Percentiles rank a stretch among this genome's conserved stretches.
These are phyloP conservation scores for Dallia pectoralis DNA, from an alignment of 2,797 vertebrate species.

Conservation along the genomic window DNA sequence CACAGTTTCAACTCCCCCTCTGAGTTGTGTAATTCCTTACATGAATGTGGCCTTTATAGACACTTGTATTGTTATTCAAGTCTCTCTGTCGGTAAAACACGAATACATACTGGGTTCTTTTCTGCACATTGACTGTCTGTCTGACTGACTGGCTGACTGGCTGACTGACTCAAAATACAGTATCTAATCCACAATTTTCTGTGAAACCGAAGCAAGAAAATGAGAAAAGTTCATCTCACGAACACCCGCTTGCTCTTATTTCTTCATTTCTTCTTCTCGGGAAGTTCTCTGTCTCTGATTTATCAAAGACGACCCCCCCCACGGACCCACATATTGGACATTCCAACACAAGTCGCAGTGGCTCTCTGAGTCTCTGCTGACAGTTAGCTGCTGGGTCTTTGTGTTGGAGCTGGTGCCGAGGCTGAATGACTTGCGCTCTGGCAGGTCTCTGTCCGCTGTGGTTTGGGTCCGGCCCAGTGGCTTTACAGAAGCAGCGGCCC, in stretches of 20 bases:
- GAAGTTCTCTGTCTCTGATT: constrained; percentile 10
- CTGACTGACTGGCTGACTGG: constrained; percentile 29
- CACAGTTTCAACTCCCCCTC: constrained; percentile 49
- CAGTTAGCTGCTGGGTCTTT: constrained; percentile 40
- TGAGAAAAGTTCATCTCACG: constrained; percentile 10
- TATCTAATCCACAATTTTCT: constrained; percentile 8
- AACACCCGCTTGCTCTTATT: constrained; percentile 11
- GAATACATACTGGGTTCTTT: constrained; percentile 1
- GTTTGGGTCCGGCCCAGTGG: constrained; percentile 66
- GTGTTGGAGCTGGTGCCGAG: constrained; percentile 44
- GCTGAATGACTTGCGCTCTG: constrained; percentile 68
- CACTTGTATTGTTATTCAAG: constrained; percentile 13
- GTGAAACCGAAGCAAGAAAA: constrained; percentile 4
- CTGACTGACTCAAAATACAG: neutral
- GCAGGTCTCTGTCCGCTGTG: constrained; percentile 66
- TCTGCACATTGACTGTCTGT: constrained; percentile 32
- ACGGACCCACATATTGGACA: constrained; percentile 24
- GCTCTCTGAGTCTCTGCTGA: constrained; percentile 40
- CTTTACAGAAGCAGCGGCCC: constrained; percentile 63
- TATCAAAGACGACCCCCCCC: constrained; percentile 15
- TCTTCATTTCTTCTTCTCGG: constrained; percentile 12
- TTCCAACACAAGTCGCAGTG: constrained; percentile 30
- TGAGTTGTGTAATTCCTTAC: constrained; percentile 56
- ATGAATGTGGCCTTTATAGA: constrained; percentile 44
- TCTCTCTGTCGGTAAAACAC: constrained; percentile 21